Evolutionary conservation across 2,797 vertebrate genomes (phyloP), one percentile per base, ranked within the genome.

Genomic region (Sorex maritimensis): DNA sequence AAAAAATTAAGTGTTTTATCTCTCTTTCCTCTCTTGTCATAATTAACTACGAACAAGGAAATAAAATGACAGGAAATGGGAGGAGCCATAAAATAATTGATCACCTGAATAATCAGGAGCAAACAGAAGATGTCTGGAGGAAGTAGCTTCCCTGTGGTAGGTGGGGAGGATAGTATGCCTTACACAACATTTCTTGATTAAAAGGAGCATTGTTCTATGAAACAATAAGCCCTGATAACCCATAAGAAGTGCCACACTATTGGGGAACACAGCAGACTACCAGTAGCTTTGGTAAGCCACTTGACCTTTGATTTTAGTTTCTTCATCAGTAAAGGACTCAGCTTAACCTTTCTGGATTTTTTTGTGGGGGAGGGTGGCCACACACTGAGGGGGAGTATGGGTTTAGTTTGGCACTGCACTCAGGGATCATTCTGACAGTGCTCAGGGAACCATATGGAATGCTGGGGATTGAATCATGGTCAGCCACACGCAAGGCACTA

Each of bases 41-140:
- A 92, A 84, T 69, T 34, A 75, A 86, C 13, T 73, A 68, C 41
- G n/a, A 93, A 24, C 13, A 95, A 24, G 67, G 10, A 65, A 94
- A 69, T 86, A 75, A 86, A 69, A 15, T 1, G 38, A 69, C 17
- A 67, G 19, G 61, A 21, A 94, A 26, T 65, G 19, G 24, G 30
- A 84, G 23, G 30, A 84, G 44, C 30, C 44, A 4, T 38, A 38
- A 81, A 15, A 52, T 90, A 55, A 67, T 0, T 81, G 49, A 63
- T 80, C 23, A 8, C 38, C 71, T 58, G n/a, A 84, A 74, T 78
- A 71, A 71, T n/a, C n/a, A 74, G 74, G 26, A 34, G 1, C 21
- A 91, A 61, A 14, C 8, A 19, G 5, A 58, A 30, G 5, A 49
- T 67, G 68, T 95, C 28, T 58, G 75, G n/a, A 83, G 68, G 30